phyloP scores from a whole-genome alignment of 2,113 vertebrate genomes.

The Thalassoma bifasciatum region DNA sequence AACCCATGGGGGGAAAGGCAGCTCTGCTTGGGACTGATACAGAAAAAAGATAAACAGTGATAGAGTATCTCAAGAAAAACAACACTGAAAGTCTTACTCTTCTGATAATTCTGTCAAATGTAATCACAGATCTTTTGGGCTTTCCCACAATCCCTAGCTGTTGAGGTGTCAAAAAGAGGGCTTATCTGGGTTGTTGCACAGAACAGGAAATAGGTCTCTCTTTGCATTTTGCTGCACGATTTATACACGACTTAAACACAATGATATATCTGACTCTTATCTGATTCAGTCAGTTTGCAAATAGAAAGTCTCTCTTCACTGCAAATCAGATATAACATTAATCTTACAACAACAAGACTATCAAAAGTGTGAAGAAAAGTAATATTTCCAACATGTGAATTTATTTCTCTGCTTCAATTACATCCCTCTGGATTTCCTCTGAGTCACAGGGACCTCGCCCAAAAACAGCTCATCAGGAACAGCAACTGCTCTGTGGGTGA shows the following conservation, averaged over 20 bases:
- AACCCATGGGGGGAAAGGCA: constrained; percentile 30
- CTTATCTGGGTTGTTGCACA: constrained; percentile 16
- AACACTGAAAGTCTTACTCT: constrained; percentile 28
- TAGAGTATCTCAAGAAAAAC: constrained; percentile 49
- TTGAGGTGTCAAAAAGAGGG: constrained; percentile 7
- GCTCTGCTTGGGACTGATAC: constrained; percentile 25
- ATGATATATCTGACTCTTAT: constrained; percentile 24
- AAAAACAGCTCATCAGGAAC: constrained; percentile 63
- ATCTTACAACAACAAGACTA: constrained; percentile 19
- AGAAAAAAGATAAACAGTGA: constrained; percentile 30
- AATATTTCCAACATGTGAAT: constrained; percentile 23
- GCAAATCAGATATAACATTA: neutral
- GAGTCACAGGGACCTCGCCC: constrained; percentile 74
- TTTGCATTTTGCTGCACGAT: constrained; percentile 12
- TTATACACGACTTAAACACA: constrained; percentile 17
- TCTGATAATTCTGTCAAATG: constrained; percentile 39
- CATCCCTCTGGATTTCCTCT: constrained; percentile 52
- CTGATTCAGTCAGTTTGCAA: constrained; percentile 33
- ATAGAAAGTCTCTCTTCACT: neutral
- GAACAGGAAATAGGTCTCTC: constrained; percentile 27
- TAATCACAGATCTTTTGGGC: constrained; percentile 31
- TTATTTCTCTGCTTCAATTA: constrained; percentile 38
- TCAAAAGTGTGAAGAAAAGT: constrained; percentile 24
- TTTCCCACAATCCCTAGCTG: constrained; percentile 33
- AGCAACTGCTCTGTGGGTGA: constrained; percentile 71